A percentile compares a stretch with the other conserved stretches of the same genome.
Evolutionary conservation across 30 jellyfish, hydroid and myxozoan genomes (phyloP).

Genomic region (Pseudorhiza aurosa): DNA sequence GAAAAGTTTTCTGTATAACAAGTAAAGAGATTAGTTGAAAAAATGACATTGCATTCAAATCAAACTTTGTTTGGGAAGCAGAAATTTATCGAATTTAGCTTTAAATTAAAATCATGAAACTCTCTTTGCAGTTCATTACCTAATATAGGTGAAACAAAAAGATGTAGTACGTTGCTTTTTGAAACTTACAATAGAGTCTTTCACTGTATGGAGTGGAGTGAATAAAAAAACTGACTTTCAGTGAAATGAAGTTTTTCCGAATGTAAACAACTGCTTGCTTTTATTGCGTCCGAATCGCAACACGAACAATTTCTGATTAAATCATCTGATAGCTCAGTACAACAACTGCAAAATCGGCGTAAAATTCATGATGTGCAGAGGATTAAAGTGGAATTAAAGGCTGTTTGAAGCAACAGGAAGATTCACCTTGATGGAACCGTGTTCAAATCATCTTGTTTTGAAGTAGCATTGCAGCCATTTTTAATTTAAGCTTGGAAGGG

Average conservation of each 20-base stretch:
- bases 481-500: too few species aligned
- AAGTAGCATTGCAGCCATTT: too few species aligned
- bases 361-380: neutral
- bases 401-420: neutral
- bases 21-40: too few species aligned
- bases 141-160: too few species aligned
- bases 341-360: neutral
- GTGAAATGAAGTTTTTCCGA: neutral
- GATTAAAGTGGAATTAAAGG: neutral
- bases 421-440: too few species aligned
- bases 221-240: neutral
- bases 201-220: neutral
- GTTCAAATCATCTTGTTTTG: too few species aligned
- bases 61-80: too few species aligned
- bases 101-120: too few species aligned
- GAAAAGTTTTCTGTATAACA: too few species aligned
- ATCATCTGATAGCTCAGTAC: neutral
- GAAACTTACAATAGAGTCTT: neutral
- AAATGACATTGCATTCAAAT: too few species aligned
- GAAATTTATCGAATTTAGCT: too few species aligned
- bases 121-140: too few species aligned
- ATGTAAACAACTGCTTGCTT: neutral
- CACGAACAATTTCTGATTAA: neutral
- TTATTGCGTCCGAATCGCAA: neutral
- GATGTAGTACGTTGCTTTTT: neutral